Evolutionary conservation across 1,140 invertebrate genomes (phyloP), one percentile per base, ranked within the genome.

Genomic region (Fopius arisanus): DNA sequence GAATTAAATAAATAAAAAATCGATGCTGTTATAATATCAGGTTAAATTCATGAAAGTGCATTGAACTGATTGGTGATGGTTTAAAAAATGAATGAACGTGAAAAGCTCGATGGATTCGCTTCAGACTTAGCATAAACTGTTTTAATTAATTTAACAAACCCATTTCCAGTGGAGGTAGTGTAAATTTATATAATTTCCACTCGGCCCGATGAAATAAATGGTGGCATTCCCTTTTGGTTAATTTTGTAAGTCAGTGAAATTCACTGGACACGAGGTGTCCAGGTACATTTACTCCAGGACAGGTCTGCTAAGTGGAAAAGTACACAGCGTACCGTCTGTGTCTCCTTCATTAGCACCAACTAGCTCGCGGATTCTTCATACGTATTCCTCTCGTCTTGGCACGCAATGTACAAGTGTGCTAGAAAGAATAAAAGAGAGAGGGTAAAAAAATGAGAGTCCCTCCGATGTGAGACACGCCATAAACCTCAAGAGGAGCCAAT

Each of bases 321-420:
- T 78, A 86, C 79, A 86, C 81, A 85, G 70, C 73, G 75, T 70
- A 80, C 74, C 12, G 78, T 79, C 79, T 82, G 80, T 85, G 82
- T 84, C 82, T 81, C 82, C 82, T 84, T 84, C 84, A 86, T 86
- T 86, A 86, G 82, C 84, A 86, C 84, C 77, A 82, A 76, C 82
- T 80, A 81, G 31, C 43, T 59, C 51, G 37, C 54, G 26, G 33
- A 31, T 19, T 21, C 16, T 66, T 63, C 33, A 37, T 37, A 37
- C 33, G 33, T 37, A 65, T 37, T 62, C n/a, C n/a, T 37, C 29
- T 65, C 29, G 23, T 51, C 23, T 70, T 12, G 14, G 33, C 29
- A 40, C 37, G 29, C 66, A 37, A 19, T 33, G 29, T 31, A 65
- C 26, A 65, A 31, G 62, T 19, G 28, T 65, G 62, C 29, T 65